phyloP scores from a whole-genome alignment of 2,113 vertebrate genomes.

The Notarius lentiginosus region DNA sequence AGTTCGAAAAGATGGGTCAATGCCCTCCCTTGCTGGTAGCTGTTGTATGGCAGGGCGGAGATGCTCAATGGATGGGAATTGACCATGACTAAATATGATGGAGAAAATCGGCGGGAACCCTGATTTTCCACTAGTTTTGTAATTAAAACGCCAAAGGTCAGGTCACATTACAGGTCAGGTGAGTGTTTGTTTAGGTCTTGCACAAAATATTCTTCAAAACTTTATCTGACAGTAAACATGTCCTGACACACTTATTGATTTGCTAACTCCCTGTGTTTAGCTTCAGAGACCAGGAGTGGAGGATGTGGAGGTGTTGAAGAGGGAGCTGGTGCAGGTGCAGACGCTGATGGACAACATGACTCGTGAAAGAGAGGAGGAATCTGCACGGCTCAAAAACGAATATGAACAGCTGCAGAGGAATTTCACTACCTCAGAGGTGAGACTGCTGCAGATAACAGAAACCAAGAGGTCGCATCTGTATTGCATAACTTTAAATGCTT shows the following conservation, averaged over 20 bases:
- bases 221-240: neutral
- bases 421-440: slow-evolving; percentile 86
- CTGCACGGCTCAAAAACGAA: slow-evolving; percentile 84
- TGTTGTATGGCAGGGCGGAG: neutral
- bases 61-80: neutral
- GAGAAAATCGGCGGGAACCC: neutral
- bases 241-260: neutral
- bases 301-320: slow-evolving; percentile 94
- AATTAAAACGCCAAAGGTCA: neutral
- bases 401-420: slow-evolving; percentile 84
- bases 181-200: neutral
- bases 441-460: neutral
- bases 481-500: neutral
- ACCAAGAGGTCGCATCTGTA: neutral
- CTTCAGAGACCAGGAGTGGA: slow-evolving; percentile 94
- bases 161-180: neutral
- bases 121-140: neutral
- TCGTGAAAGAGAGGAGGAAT: slow-evolving; percentile 87
- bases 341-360: slow-evolving; percentile 95
- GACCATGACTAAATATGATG: neutral
- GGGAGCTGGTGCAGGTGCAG: slow-evolving; percentile 95
- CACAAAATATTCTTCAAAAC: neutral
- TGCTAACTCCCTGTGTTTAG: slow-evolving; percentile 63
- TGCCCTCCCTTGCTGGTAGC: neutral
- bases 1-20: neutral